phyloP scores from a whole-genome alignment of 1,140 invertebrate species.

The Diachasmimorpha longicaudata region DNA sequence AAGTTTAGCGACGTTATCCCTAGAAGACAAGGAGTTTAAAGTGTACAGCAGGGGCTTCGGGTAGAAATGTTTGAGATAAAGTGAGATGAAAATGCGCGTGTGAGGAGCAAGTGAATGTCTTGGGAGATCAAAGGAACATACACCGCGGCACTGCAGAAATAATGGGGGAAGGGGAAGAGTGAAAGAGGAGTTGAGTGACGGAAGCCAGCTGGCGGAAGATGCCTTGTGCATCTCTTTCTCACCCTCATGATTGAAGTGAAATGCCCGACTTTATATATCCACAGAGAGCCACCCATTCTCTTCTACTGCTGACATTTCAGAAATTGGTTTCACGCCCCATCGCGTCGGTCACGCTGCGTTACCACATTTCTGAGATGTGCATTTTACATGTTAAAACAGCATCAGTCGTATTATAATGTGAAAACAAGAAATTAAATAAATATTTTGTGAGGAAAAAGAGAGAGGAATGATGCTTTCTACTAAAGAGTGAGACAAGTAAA shows the following conservation, averaged over 20 bases:
- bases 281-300: conserved; percentile 36
- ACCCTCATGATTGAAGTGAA: not conserved
- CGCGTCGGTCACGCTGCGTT: conserved; percentile 30
- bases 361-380: conserved; percentile 13
- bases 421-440: not conserved
- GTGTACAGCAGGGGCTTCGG: not conserved
- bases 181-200: conserved; percentile 45
- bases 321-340: conserved; percentile 39
- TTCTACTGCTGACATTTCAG: conserved; percentile 36
- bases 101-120: conserved; percentile 31
- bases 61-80: not conserved
- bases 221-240: conserved; percentile 26
- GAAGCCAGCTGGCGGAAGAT: conserved; percentile 52
- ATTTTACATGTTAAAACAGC: conserved; percentile 5
- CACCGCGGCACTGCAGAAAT: conserved; percentile 24
- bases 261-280: conserved; percentile 16
- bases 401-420: not conserved
- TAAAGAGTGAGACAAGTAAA: too few species aligned
- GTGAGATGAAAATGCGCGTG: conserved; percentile 6
- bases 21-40: conserved; percentile 9
- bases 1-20: conserved; percentile 8
- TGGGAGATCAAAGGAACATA: conserved; percentile 48
- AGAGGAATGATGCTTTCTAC: too few species aligned
- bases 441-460: conserved; percentile 40
- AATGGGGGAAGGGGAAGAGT: too few species aligned